phyloP scores from a whole-genome alignment of 2,797 vertebrate species.

The Chelonia mydas region DNA sequence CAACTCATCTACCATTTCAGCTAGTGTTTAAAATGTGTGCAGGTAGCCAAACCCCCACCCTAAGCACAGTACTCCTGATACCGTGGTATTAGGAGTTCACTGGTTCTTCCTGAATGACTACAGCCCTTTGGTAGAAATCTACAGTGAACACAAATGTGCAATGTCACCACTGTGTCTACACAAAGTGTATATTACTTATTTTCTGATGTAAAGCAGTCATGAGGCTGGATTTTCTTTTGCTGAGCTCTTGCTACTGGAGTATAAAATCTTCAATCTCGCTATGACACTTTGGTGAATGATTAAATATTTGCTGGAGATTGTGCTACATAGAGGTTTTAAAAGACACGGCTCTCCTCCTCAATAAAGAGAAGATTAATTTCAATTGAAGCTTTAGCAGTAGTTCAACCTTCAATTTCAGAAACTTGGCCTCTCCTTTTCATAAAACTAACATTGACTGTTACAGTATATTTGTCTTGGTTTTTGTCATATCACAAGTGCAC shows the following conservation, averaged over 20 bases:
- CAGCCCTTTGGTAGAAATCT: constrained; percentile 2
- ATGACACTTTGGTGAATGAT: background rate
- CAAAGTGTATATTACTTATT: constrained; percentile 47
- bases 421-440: background rate
- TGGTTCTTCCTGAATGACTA: constrained; percentile 2
- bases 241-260: constrained; percentile 39
- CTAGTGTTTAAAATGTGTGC: background rate
- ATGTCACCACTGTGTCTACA: background rate
- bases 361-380: constrained; percentile 13
- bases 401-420: constrained; percentile 57
- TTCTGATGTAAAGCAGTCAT: constrained; percentile 41
- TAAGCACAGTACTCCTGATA: background rate
- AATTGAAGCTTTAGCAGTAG: constrained; percentile 47
- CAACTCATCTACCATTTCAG: background rate
- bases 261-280: constrained; percentile 47
- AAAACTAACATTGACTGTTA: constrained; percentile 34
- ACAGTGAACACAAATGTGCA: constrained; percentile 27
- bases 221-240: constrained; percentile 46
- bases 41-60: background rate
- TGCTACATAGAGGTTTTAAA: constrained; percentile 59
- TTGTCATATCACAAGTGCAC: constrained; percentile 33
- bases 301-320: constrained; percentile 71
- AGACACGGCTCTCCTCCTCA: constrained; percentile 32
- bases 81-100: background rate
- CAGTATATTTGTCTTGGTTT: constrained; percentile 8